Conservation (phyloP, 2,797 vertebrate genomes). For the Centropyge bicolor region DNA sequence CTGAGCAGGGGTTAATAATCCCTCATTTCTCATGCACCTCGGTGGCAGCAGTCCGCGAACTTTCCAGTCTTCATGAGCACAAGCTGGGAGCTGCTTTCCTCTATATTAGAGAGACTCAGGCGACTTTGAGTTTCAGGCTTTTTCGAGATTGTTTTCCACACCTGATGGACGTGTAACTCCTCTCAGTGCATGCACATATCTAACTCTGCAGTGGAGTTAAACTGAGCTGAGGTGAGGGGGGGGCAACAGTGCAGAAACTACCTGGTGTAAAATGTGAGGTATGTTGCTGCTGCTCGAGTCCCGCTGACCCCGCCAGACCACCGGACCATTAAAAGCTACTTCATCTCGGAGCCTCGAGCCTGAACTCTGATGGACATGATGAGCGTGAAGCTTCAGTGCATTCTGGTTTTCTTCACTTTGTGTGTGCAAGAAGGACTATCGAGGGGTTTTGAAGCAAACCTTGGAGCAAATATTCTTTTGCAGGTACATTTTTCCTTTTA, state of each 20-base stretch:
- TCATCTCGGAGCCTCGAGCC: slow-evolving; percentile 12
- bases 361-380: slow-evolving; percentile 50
- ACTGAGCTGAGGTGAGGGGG: slow-evolving; percentile 43
- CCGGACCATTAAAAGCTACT: not conserved
- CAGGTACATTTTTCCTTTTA: slow-evolving; percentile 66
- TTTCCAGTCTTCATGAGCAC: slow-evolving; percentile 67
- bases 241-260: slow-evolving; percentile 44
- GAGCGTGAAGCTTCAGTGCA: slow-evolving; percentile 50
- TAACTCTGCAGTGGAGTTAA: slow-evolving; percentile 31
- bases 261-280: slow-evolving; percentile 71
- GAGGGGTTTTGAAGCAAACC: slow-evolving; percentile 55
- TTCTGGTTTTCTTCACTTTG: slow-evolving; percentile 71
- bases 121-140: slow-evolving; percentile 29
- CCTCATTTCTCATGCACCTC: slow-evolving; percentile 60
- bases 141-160: not conserved
- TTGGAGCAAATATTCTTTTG: slow-evolving; percentile 53
- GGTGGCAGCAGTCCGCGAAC: slow-evolving; percentile 72
- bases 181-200: not conserved
- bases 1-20: slow-evolving; percentile 71
- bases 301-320: slow-evolving; percentile 34
- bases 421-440: slow-evolving; percentile 68
- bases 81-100: slow-evolving; percentile 25
- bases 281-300: slow-evolving; percentile 53
- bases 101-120: slow-evolving; percentile 35
- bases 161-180: slow-evolving; percentile 31